These are phyloP conservation scores for Portevinia maculata DNA, from an alignment of 2,888 invertebrate species.

Conservation along the genomic window DNA sequence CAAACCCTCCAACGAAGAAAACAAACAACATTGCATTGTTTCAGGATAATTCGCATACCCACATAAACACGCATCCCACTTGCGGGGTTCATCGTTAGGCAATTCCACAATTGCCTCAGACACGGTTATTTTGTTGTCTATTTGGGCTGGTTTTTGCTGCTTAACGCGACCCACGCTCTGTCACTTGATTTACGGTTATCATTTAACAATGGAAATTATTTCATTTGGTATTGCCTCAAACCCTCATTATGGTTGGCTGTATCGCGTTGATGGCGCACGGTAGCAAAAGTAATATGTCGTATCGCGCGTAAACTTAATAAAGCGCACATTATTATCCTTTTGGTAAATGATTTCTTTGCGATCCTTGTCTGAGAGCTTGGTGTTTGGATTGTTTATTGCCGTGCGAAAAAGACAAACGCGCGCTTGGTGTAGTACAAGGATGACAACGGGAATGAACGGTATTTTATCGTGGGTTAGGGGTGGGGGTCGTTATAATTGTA, in stretches of 20 bases:
- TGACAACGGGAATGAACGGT: constrained; percentile 55
- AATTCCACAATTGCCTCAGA: constrained; percentile 68
- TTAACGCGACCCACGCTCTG: constrained; percentile 40
- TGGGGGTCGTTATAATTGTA: constrained; percentile 29
- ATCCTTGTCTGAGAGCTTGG: constrained; percentile 47
- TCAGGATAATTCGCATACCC: constrained; percentile 41
- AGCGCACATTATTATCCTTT: constrained; percentile 73
- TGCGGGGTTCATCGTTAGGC: constrained; percentile 56
- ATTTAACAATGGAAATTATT: constrained; percentile 75
- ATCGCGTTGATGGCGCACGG: neutral
- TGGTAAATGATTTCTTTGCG: constrained; percentile 65
- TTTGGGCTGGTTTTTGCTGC: constrained; percentile 55
- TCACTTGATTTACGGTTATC: constrained; percentile 72
- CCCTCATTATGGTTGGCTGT: neutral
- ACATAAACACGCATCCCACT: constrained; percentile 4
- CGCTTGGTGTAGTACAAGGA: constrained; percentile 24
- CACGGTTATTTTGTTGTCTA: constrained; percentile 36
- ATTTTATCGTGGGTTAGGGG: constrained; percentile 12
- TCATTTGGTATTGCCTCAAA: constrained; percentile 59
- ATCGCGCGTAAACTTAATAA: constrained; percentile 72
- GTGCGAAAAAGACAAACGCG: constrained; percentile 67
- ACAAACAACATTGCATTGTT: constrained; percentile 67
- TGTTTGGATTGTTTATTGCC: constrained; percentile 71
- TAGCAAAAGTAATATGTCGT: constrained; percentile 65
- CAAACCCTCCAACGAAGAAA: constrained; percentile 28